A percentile compares a stretch with the other conserved stretches of the same genome.
phyloP scores from a whole-genome alignment of 2,888 invertebrate species.

The Cephus runcator region DNA sequence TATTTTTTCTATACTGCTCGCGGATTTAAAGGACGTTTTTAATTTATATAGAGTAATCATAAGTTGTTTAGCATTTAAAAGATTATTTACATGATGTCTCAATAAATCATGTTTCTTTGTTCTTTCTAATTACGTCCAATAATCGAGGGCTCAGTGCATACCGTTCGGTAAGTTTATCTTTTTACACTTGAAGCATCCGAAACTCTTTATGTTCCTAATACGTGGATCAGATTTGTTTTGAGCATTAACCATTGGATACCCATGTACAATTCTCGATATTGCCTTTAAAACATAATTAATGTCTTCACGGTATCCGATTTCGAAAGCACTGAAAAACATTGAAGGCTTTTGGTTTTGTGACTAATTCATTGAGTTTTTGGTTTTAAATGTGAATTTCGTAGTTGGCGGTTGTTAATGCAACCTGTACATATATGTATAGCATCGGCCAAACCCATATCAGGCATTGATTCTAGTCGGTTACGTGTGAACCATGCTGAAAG shows the following conservation, averaged over 20 bases:
- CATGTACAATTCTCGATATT: not conserved
- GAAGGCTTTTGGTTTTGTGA: conserved; percentile 20
- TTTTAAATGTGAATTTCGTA: conserved; percentile 5
- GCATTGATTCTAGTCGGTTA: not conserved
- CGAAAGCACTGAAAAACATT: not conserved
- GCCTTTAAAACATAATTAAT: conserved; percentile 6
- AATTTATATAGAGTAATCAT: not conserved
- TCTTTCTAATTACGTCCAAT: conserved; percentile 62
- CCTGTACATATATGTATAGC: not conserved
- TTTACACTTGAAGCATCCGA: conserved; percentile 31
- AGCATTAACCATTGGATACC: conserved; percentile 9
- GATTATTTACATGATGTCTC: conserved; percentile 35
- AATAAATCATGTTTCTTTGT: conserved; percentile 61
- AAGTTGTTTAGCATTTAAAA: conserved; percentile 8
- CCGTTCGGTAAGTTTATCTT: conserved; percentile 58
- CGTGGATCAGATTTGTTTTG: conserved; percentile 13
- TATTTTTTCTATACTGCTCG: not conserved
- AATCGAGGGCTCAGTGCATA: conserved; percentile 62
- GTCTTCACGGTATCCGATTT: conserved; percentile 12
- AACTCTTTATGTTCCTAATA: conserved; percentile 20
- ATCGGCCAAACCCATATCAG: not conserved
- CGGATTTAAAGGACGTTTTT: not conserved
- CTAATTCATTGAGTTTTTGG: conserved; percentile 17
- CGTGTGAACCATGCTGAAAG: not conserved
- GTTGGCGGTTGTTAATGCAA: not conserved